Evolutionary conservation across 2,888 invertebrate species (phyloP).

Genomic region (Flexamia atlantica): DNA sequence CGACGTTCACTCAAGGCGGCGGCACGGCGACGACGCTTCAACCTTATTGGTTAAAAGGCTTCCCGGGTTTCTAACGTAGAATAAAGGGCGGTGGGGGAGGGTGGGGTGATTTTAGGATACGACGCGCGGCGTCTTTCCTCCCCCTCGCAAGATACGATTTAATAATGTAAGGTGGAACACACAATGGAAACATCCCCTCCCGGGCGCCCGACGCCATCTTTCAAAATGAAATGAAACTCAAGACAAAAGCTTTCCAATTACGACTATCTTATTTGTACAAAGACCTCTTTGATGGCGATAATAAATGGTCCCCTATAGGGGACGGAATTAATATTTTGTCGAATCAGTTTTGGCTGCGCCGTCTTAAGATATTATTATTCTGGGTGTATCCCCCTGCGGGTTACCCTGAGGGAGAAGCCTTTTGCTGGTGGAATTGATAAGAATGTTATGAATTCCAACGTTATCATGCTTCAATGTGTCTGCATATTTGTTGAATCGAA

Average conservation of each 20-base stretch:
- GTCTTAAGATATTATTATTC: slow-evolving; percentile 58
- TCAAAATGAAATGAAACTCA: slow-evolving; percentile 63
- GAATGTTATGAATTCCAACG: neutral
- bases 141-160: slow-evolving; percentile 65
- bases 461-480: no score
- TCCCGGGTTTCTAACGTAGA: slow-evolving; percentile 62
- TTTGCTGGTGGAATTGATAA: slow-evolving; percentile 42
- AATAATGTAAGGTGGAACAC: slow-evolving; percentile 66
- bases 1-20: slow-evolving; percentile 61
- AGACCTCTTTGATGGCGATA: slow-evolving; percentile 62
- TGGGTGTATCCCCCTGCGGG: neutral
- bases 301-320: slow-evolving; percentile 62
- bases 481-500: no score
- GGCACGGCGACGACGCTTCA: slow-evolving; percentile 52
- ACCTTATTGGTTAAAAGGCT: slow-evolving; percentile 66
- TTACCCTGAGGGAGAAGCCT: neutral
- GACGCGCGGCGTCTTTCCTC: slow-evolving; percentile 63
- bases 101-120: slow-evolving; percentile 62
- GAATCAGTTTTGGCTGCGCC: slow-evolving; percentile 28
- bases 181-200: slow-evolving; percentile 58
- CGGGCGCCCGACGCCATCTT: slow-evolving; percentile 63
- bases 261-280: slow-evolving; percentile 65
- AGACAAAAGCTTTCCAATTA: slow-evolving; percentile 65
- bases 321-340: slow-evolving; percentile 59
- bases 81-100: slow-evolving; percentile 61